Evolutionary conservation across 92 coral and sea anemone genomes (phyloP), one percentile per base, ranked within the genome.

Genomic region (Bergia sp.): DNA sequence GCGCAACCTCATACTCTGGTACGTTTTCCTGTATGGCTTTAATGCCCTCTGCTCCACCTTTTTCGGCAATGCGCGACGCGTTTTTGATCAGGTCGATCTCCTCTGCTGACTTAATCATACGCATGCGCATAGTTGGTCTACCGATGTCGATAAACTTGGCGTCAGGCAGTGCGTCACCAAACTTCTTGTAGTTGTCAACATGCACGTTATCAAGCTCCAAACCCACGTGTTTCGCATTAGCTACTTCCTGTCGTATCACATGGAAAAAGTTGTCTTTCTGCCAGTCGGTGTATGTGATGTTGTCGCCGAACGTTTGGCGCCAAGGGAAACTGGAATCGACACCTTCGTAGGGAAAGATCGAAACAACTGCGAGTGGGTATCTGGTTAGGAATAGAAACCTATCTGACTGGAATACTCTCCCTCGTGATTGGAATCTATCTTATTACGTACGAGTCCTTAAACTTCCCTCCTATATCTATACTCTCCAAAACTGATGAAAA

Each of bases 91-190:
- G 66, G 38, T 45, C 91, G 71, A 89, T 72, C 82, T 89, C 91
- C 57, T 89, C 91, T 16, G 45, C 81, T 21, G 91, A 81, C 82
- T 89, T 89, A 71, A 89, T 40, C 91, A 89, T 44, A 21, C 91
- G 91, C 91, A 81, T 81, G 81, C 87, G 53, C 91, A 89, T 89
- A 7, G 53, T 29, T 18, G 81, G 81, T 45, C 53, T 66, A 38
- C 80, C 81, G 41, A 89, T 42, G 71, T 89, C 91, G 53, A 37
- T 20, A 67, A 89, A 81, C 40, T 47, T 73, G 18, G 87, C 74
- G 45, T 67, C 73, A 9, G 87, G 87, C 10, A 89, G 47, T 13
- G 82, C 73, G 12, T 81, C 81, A 15, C 57, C 37, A 21, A 89
- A 71, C 79, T 36, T 81, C 21, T 67, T 43, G 42, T 82, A 37